Evolutionary conservation across 2,797 vertebrate genomes (phyloP), one percentile per base, ranked within the genome.

Genomic region (Peromyscus aztecus): DNA sequence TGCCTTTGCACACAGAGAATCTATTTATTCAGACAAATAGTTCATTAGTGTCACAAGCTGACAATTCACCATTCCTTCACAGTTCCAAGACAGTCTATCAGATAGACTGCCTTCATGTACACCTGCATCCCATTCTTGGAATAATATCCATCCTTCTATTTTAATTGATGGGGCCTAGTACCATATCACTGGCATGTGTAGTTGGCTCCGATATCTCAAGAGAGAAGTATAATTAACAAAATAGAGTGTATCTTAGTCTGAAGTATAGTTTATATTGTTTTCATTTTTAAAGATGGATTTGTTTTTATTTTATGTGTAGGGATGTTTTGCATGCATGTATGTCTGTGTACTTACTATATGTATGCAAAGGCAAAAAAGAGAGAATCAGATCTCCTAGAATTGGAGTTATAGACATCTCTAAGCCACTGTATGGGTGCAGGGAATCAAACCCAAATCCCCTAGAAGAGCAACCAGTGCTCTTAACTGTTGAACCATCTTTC

Each of bases 21-120:
- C 63, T 95, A 63, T 85, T 96, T 97, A 95, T 89, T 93, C 65
- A 94, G 40, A n/a, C 95, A 96, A 94, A 94, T 86, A 76, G 49
- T 95, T 96, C 92, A 84, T 97, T 96, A 95, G 59, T 97, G 87
- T 93, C 92, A 91, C 0, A 89, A 23, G 57, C 27, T 96, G 95
- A 97, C 83, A 95, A 84, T 63, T 92, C 91, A 88, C 89, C 83
- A 67, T 94, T 83, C 97, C 37, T 80, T 93, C 69, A 49, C 2
- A 24, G 75, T 13, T 11, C 49, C 31, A 63, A 88, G 89, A 82
- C 29, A 95, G 92, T 95, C 94, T 94, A 0, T 95, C 85, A 57
- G 49, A 88, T n/a, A 34, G 27, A 91, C 85, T 82, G 49, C 40
- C 93, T 65, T 55, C 65, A 86, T 86, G 94, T 85, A 85, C 24